These are phyloP conservation scores for Discoglossus pictus DNA, from an alignment of 2,797 vertebrate genomes.

Conservation along the genomic window DNA sequence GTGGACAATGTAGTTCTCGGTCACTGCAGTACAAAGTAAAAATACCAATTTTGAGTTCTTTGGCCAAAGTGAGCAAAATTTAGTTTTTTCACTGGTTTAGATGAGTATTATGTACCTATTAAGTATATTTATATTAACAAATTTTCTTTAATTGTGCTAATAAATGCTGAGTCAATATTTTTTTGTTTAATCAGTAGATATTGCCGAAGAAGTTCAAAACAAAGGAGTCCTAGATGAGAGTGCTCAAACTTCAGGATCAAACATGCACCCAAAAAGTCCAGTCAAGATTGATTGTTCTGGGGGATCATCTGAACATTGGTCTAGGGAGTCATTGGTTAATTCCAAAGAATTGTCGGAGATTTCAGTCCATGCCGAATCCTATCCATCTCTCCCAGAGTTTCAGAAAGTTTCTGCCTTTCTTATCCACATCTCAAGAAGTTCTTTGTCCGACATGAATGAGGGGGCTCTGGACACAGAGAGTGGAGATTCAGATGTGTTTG, in stretches of 20 bases:
- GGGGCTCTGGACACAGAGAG: conserved; percentile 52
- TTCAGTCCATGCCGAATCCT: conserved; percentile 25
- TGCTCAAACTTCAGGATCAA: background rate
- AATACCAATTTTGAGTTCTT: too few relatives aligned
- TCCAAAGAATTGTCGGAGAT: background rate
- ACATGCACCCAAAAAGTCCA: background rate
- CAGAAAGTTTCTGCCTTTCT: conserved; percentile 60
- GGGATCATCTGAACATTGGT: background rate
- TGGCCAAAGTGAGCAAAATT: too few relatives aligned
- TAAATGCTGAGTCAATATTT: too few relatives aligned
- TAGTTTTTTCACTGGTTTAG: too few relatives aligned
- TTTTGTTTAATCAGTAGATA: conserved; percentile 1
- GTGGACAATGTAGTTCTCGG: too few relatives aligned
- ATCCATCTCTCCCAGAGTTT: conserved; percentile 58
- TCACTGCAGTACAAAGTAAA: too few relatives aligned
- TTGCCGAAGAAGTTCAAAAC: background rate
- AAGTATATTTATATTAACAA: too few relatives aligned
- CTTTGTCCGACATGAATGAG: conserved; percentile 50
- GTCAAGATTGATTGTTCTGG: background rate
- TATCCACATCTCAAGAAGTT: conserved; percentile 55
- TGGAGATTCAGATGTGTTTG: conserved; percentile 50
- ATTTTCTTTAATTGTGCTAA: too few relatives aligned
- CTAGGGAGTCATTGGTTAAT: fast-evolving
- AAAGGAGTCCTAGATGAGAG: background rate
- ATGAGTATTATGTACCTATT: too few relatives aligned